Evolutionary conservation across 2,797 vertebrate species (phyloP), one percentile per base, ranked within the genome.

Genomic region (Tarsius wallacei): DNA sequence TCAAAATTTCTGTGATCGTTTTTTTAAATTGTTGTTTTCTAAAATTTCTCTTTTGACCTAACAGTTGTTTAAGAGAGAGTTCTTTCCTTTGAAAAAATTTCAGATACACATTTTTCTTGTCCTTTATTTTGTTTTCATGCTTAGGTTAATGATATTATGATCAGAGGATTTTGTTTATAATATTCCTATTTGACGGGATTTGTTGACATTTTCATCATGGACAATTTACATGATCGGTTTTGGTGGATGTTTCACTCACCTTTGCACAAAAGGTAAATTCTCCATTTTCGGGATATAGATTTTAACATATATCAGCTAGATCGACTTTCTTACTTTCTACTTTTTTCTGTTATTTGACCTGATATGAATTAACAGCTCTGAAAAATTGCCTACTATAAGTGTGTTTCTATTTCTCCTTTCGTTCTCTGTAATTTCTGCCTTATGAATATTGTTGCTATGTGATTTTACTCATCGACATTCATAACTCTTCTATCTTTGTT

Each of bases 331-430:
- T 68, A 59, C 21, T 73, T 77, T 89, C 77, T 70, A 15, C 47
- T 91, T 66, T 53, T n/a, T 83, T 94, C 87, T 68, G 33, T n/a
- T 68, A 55, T 64, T 61, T 89, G 87, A 61, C 51, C 57, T 92
- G n/a, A 83, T 5, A 16, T 59, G 63, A 83, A 59, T 21, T 73
- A 64, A 82, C 42, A 64, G 42, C 9, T 49, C 31, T 83, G 31
- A 42, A 66, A 87, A 71, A 2, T 47, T 89, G 85, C 73, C 47
- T n/a, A 4, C 12, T 80, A 21, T 12, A 26, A 14, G 19, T 31
- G 4, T 81, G 31, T 89, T 74, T 78, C 68, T 84, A 0, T 21
- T 64, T 66, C n/a, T 63, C 16, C 53, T 22, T 19, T 7, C 7
- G 59, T 57, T 63, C 26, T 68, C 42, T 13, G 51, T 92, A 51